Base-by-base conservation (phyloP, 1,140 invertebrate species). In the Lasioglossum baleicum region DNA sequence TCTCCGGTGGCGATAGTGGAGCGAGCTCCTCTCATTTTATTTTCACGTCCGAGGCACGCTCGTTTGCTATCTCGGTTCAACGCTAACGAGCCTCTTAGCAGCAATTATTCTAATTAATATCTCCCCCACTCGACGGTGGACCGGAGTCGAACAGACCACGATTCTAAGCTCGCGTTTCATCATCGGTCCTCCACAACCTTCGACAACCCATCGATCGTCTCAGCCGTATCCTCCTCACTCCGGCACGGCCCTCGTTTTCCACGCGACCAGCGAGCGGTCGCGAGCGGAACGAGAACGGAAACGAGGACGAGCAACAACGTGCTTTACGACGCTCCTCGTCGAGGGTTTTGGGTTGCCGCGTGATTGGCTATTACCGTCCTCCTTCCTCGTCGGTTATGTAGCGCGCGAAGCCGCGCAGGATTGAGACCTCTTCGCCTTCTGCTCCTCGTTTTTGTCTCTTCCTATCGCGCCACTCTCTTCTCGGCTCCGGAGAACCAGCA, bases 41-140 rank as follows among this genome's bases (percentile, higher is more conserved):
- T 88, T 89, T 88, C 84, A 74, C 85, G 79, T 87, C 65, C 79
- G 74, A 79, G 86, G 69, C 83, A 82, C 86, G 75, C 89, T 91
- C 88, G 90, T 89, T 91, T 89, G 90, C 91, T 90, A 92, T 91
- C 89, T 87, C 88, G 83, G 89, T 90, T 83, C 66, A 92, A 90
- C 91, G 90, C 90, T 92, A 93, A 93, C 92, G 90, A 93, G 91
- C 88, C 91, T 92, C 91, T 93, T 93, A 93, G 91, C 91, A 89
- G 89, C 91, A 93, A 93, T 93, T 92, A 93, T 93, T 93, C 91
- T 92, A 93, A 93, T 93, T 92, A 92, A 93, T 93, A 93, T 93
- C 89, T 92, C 84, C 84, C 88, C 88, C 86, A 85, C 87, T 88
- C 76, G 76, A 65, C 69, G 60, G 48, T 42, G 58, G 69, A 72